Evolutionary conservation across 2,113 vertebrate species (phyloP), one percentile per base, ranked within the genome.

Genomic region (Paramisgurnus dabryanus): DNA sequence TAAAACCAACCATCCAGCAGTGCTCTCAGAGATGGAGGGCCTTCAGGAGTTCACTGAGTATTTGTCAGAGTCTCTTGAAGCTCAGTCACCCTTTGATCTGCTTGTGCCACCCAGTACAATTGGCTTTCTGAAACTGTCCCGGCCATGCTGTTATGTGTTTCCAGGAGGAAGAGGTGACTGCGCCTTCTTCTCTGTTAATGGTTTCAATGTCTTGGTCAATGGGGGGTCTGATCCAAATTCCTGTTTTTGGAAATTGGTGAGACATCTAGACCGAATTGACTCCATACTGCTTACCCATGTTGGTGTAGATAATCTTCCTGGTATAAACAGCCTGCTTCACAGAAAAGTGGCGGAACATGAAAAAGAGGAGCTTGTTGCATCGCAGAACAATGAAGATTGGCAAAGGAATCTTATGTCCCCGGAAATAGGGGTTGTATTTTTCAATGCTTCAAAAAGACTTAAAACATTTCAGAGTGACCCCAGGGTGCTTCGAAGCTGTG

Each of bases 111-210:
- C 97, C 0, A 91, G 92, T 43, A 95, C 95, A 0, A 95, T 95
- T 0, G 98, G 97, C 0, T 98, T 99, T 89, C 91, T 99, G 53
- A 95, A 97, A 71, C 93, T 99, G 2, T 95, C 94, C 3, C 94
- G 93, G 40, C 97, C 98, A 0, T 99, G 98, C 92, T 99, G 97
- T 94, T 99, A 99, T 68, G 87, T 99, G 75, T 99, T 99, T 85
- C 98, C 98, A 0, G 98, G 96, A 0, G 97, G 97, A 6, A 88
- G 95, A 1, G 98, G 98, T 0, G 96, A 98, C 58, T 93, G 95
- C 0, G 97, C 98, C 18, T 97, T 98, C 82, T 98, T 99, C 0
- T 95, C 96, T 0, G 95, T 99, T 3, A 97, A 95, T 0, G 98
- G 97, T 0, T 99, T 99, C 85, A 99, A 98, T 0, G 81, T 99